phyloP scores from a whole-genome alignment of 1,140 invertebrate genomes.

The Saccostrea echinata region DNA sequence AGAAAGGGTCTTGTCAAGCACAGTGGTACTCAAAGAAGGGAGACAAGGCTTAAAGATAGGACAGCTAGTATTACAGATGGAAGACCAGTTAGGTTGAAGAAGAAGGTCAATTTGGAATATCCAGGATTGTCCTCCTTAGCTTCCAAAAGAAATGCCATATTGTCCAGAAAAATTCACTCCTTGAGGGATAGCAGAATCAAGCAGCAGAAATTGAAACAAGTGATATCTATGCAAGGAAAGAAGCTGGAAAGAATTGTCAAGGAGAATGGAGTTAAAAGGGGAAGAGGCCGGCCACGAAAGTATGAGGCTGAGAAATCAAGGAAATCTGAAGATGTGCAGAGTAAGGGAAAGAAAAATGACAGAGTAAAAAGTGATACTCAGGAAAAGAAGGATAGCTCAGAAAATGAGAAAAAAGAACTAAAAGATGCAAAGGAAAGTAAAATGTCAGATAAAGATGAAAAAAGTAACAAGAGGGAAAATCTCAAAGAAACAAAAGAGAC shows the following conservation, averaged over 20 bases:
- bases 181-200: not conserved
- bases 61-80: not conserved
- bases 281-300: conserved; percentile 53
- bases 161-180: not conserved
- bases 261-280: not conserved
- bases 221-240: not conserved
- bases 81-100: not conserved
- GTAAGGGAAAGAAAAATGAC: not conserved
- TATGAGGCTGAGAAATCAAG: not conserved
- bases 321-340: not conserved
- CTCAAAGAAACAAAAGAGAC: not conserved
- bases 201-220: conserved; percentile 19
- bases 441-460: not conserved
- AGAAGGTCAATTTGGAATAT: conserved; percentile 12
- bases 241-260: not conserved
- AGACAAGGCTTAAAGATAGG: not conserved
- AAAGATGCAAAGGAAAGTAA: not conserved
- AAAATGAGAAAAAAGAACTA: not conserved
- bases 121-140: not conserved
- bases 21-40: not conserved
- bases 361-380: not conserved
- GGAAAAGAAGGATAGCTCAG: not conserved
- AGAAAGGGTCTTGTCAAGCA: not conserved
- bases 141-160: not conserved
- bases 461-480: not conserved